Evolutionary conservation across 37 sponge, comb jelly and placozoan species (phyloP), one percentile per base, ranked within the genome.

Genomic region (Tethya wilhelma): DNA sequence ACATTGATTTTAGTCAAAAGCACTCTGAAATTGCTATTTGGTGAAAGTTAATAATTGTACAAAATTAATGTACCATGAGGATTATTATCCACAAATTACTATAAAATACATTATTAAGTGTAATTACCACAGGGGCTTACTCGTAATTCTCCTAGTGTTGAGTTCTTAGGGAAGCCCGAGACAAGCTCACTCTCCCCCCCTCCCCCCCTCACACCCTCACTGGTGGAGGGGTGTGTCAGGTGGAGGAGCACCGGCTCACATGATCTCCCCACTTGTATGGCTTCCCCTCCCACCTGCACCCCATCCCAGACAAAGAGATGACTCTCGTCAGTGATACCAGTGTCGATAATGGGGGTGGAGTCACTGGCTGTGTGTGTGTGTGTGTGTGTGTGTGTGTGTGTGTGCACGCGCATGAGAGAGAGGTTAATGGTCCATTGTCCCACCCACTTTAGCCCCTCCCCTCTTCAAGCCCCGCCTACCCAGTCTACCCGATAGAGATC

Each of bases 281-380:
- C 55, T 22, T 65, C 89, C 0, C 85, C 89, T 0, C 57, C 63
- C 30, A 92, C 88, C 44, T 82, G 60, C 36, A 38, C 31, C 9
- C 87, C 92, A 49, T 82, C 83, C 84, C 92, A 90, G 31, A 90
- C 72, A 67, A 90, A 90, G 74, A 90, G 75, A 45, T 90, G 74
- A 8, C 68, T 64, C 28, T 79, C 60, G 44, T 79, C 63, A 1
- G 43, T 67, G 59, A 88, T 76, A n/a, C n/a, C 30, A 43, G 79
- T 2, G 78, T 94, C 26, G 95, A 94, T 42, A 77, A 87, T 53
- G 64, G 89, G 31, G 80, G 81, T 49, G 36, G 56, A 30, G 93
- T 92, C 70, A 83, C 89, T 73, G 11, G 37, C n/a, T 34, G 57
- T 1, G 12, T 55, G 33, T 77, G 69, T 19, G 23, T n/a, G n/a